Conservation (phyloP, 2,888 invertebrate genomes). For the Tupiocoris notatus region DNA sequence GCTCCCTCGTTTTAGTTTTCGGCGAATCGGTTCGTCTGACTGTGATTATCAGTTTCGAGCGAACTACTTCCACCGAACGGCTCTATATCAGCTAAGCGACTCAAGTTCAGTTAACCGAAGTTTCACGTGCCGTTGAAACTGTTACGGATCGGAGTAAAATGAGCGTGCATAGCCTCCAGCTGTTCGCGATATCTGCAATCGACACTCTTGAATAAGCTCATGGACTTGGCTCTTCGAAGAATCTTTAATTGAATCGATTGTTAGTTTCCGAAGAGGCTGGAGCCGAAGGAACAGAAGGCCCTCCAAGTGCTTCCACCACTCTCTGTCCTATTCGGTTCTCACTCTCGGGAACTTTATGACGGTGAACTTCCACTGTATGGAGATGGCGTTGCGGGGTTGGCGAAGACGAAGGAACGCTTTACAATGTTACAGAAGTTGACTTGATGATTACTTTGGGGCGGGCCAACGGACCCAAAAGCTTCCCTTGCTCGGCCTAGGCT, state of each 20-base stretch:
- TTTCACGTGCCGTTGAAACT: neutral
- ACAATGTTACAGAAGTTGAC: neutral
- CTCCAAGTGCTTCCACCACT: neutral
- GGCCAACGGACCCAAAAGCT: neutral
- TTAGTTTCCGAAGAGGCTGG: neutral
- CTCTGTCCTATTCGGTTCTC: neutral
- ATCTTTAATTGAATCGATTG: constrained; percentile 32
- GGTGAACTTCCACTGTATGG: constrained; percentile 7
- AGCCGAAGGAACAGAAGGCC: neutral
- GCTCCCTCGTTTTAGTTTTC: no score
- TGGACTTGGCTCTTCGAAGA: constrained; percentile 1
- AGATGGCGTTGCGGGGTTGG: constrained; percentile 8
- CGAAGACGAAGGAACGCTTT: neutral
- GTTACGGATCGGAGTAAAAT: neutral
- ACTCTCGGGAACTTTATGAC: constrained; percentile 10
- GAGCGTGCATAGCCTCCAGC: neutral
- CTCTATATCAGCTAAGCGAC: neutral
- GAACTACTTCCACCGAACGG: no score
- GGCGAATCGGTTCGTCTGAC: no score
- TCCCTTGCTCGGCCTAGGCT: neutral
- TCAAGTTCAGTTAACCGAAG: neutral
- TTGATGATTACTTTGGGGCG: neutral
- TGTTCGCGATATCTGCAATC: neutral
- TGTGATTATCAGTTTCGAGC: no score
- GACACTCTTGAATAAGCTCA: neutral